These are phyloP conservation scores for Rugalucina vietnamica DNA, from an alignment of 2,888 invertebrate species.

Conservation along the genomic window DNA sequence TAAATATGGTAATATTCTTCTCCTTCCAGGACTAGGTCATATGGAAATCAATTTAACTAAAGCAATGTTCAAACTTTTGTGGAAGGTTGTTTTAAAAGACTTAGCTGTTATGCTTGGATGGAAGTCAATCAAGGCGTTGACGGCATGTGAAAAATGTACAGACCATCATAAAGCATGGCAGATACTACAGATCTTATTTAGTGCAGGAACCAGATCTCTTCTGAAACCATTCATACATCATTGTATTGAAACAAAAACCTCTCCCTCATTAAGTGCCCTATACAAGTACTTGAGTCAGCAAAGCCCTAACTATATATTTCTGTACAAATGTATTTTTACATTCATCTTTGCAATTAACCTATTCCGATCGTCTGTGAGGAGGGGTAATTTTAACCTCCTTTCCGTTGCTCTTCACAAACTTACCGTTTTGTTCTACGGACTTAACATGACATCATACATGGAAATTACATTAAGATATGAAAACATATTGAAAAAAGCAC, in stretches of 20 bases:
- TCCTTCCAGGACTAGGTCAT: neutral
- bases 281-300: neutral
- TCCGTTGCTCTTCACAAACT: neutral
- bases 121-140: neutral
- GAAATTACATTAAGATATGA: neutral
- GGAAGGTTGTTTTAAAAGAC: neutral
- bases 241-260: neutral
- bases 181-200: neutral
- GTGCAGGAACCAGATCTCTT: neutral
- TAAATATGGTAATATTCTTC: neutral
- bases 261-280: neutral
- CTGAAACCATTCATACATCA: neutral
- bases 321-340: neutral
- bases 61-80: no score
- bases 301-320: neutral
- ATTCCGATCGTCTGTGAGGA: neutral
- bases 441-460: conserved; percentile 9
- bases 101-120: neutral
- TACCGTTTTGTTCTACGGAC: neutral
- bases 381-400: neutral
- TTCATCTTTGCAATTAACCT: neutral
- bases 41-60: neutral
- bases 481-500: neutral
- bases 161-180: no score
- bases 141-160: neutral